Percentiles rank a stretch among this genome's conserved stretches.
These are phyloP conservation scores for Lanius collurio DNA, from an alignment of 2,113 vertebrate species.

Conservation along the genomic window DNA sequence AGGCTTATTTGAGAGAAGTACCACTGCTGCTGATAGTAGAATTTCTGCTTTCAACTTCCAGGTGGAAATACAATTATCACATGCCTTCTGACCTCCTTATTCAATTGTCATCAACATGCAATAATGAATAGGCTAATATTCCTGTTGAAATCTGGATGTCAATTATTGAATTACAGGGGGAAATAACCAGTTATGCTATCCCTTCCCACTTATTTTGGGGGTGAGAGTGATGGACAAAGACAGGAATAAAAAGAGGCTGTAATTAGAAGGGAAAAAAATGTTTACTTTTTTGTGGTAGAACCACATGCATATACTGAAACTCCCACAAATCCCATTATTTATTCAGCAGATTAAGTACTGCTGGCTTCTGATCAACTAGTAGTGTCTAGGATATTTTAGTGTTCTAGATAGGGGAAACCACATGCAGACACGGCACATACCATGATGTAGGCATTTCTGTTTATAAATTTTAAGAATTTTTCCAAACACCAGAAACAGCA, in stretches of 20 bases:
- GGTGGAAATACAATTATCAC: background rate
- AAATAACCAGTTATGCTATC: background rate
- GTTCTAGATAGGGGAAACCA: background rate
- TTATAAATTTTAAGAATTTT: conserved; percentile 91
- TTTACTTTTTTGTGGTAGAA: background rate
- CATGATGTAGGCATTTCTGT: conserved; percentile 98
- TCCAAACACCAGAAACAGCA: conserved; percentile 99
- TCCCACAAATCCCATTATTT: background rate
- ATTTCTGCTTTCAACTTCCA: background rate
- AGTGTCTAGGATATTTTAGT: background rate
- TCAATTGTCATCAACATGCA: background rate
- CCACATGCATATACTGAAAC: background rate
- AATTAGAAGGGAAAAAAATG: background rate
- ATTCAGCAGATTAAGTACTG: background rate
- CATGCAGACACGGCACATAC: conserved; percentile 70
- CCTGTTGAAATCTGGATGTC: background rate
- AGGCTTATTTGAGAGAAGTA: background rate
- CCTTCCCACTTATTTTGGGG: background rate
- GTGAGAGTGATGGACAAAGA: background rate
- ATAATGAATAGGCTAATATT: background rate
- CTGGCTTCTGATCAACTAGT: background rate
- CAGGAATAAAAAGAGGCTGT: background rate
- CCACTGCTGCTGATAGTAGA: background rate
- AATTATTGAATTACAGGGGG: background rate
- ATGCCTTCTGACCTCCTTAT: background rate